Conservation (phyloP, 2,113 vertebrate species). For the Corydoras sp. region DNA sequence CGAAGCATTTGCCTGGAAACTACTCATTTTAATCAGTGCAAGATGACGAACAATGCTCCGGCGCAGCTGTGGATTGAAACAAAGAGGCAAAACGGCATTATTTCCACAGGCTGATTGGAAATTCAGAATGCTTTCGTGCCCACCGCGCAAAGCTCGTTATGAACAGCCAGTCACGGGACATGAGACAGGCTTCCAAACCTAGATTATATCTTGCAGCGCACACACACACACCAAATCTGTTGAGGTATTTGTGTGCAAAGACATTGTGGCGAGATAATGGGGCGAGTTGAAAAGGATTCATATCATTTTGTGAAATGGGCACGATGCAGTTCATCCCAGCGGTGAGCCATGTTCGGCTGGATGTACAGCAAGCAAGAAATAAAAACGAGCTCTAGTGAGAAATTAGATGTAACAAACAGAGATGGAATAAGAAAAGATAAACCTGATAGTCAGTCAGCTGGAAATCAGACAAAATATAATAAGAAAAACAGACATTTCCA, state of each 20-base stretch:
- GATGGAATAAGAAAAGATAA: too few relatives aligned
- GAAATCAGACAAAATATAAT: too few relatives aligned
- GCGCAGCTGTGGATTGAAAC: constrained; percentile 9
- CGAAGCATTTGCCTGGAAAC: constrained; percentile 13
- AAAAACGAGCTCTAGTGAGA: too few relatives aligned
- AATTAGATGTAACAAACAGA: too few relatives aligned
- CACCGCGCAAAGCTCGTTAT: constrained; percentile 18
- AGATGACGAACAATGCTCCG: constrained; percentile 2
- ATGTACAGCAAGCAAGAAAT: too few relatives aligned
- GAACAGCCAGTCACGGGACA: constrained; percentile 4
- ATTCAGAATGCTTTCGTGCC: constrained; percentile 15
- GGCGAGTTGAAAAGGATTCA: not conserved
- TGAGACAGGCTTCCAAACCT: constrained; percentile 3
- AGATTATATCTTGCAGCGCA: constrained; percentile 4
- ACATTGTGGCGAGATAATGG: not conserved
- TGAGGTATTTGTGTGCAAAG: too few relatives aligned
- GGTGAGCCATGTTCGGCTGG: not conserved
- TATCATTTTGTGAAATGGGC: not conserved
- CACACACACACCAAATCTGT: not conserved
- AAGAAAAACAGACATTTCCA: too few relatives aligned
- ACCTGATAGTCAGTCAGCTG: too few relatives aligned
- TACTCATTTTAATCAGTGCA: constrained; percentile 19
- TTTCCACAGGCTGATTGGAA: constrained; percentile 13
- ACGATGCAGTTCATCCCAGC: not conserved
- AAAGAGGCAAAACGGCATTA: not conserved